Evolutionary conservation across 2,113 vertebrate genomes (phyloP), one percentile per base, ranked within the genome.

Genomic region (Tiliqua scincoides): DNA sequence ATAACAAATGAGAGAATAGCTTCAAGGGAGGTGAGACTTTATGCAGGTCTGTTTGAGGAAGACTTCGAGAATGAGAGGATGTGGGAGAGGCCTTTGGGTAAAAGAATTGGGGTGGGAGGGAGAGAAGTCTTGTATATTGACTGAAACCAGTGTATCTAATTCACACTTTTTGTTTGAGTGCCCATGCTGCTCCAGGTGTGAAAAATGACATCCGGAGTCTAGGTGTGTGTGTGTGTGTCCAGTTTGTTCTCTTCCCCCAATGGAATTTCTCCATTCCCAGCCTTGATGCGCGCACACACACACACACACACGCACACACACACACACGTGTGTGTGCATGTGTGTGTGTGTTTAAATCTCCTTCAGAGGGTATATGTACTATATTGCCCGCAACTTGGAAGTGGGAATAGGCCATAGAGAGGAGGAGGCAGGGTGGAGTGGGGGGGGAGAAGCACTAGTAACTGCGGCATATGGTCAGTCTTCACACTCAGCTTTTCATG

Each of bases 111-210:
- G 40, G 30, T 57, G 35, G 86, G 77, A n/a, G 80, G 67, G 32
- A 67, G 4, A 4, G 72, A 78, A 30, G 57, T 91, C 74, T 68
- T 54, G 30, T 5, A 0, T 74, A 0, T 0, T 8, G 4, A 86
- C 57, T n/a, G n/a, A n/a, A n/a, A 65, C 78, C 0, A 0, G 85
- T 87, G 2, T 63, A 94, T 94, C 54, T 89, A 92, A 95, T 94
- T 94, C 89, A 85, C 88, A 91, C 84, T 83, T 94, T 83, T 57
- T n/a, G 7, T 21, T 52, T 76, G 80, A 3, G 72, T 65, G 77
- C 86, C 84, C 40, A 86, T 83, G 72, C 17, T 2, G 25, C 76
- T 35, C 32, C 32, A 67, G 23, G 68, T 23, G 3, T 0, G 6
- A 54, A n/a, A 59, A 75, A 76, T 37, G n/a, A 67, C 9, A 89